Evolutionary conservation across 2,797 vertebrate genomes (phyloP), one percentile per base, ranked within the genome.

Genomic region (Gymnopithys bicolor): DNA sequence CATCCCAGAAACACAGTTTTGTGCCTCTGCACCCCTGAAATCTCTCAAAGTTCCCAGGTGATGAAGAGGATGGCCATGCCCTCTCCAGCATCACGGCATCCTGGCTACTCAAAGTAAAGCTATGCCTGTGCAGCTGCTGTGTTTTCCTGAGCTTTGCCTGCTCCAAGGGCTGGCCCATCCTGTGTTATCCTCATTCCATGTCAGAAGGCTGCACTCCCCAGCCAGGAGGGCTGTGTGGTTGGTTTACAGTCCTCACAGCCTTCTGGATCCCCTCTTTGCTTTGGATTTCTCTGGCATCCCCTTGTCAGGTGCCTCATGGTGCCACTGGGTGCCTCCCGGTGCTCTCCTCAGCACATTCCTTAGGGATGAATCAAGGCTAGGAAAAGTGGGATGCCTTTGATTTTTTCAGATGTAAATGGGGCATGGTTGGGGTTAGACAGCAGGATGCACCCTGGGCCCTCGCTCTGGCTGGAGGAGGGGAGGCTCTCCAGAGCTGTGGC

Each of bases 91-190:
- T 6, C 70, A 13, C 0, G 0, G 33, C 35, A 10, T 41, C 41
- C 66, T 37, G 49, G 32, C 23, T 63, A 11, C 0, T 4, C 4
- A 11, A 41, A 46, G 9, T 7, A n/a, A 46, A 84, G 32, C 52
- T 14, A 1, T 7, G 30, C 19, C 33, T 6, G 10, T 11, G 62
- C 32, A 43, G 70, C 22, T 27, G 24, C 37, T 0, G 0, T 7
- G 17, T 48, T 84, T 49, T 70, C 81, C 87, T n/a, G 33, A 89
- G 66, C 63, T 79, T 43, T 73, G 27, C 11, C 27, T 15, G n/a
- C 37, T 52, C 3, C 17, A 8, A 66, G 63, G 69, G 43, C 39
- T 70, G 59, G 28, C 43, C 68, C 52, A 24, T 53, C 53, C 55
- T 39, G 48, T 17, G 32, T 25, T 51, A 27, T 22, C 6, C 1